Evolutionary conservation across 1,140 invertebrate genomes (phyloP), one percentile per base, ranked within the genome.

Genomic region (Bradysia coprophila): DNA sequence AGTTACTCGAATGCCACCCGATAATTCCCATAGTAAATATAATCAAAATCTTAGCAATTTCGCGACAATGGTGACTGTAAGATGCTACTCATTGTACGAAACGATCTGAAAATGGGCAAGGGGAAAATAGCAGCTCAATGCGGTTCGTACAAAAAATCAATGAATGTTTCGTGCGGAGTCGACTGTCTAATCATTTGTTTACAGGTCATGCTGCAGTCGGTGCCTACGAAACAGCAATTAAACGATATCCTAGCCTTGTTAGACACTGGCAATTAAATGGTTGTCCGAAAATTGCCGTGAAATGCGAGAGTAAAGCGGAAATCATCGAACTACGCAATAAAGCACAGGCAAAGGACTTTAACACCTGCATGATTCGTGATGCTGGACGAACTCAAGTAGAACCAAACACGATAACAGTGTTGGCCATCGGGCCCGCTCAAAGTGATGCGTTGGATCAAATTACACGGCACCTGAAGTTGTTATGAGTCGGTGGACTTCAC

Each of bases 51-150:
- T 8, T 18, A 57, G 53, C 47, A 38, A 31, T 55, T 43, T 40
- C 40, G 46, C 48, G 53, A 59, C 38, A 53, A 56, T 40, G 61
- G 57, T 21, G 73, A 79, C 51, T 76, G 73, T 44, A 91, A 90
- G 67, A 63, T 95, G 59, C 80, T 92, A 2, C 57, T 96, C 37
- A 78, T 92, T 19, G 81, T 93, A 2, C 67, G 89, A 54, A 87
- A 75, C 54, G 90, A 96, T 57, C 64, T 96, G 1, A 83, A 85
- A 59, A 95, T 96, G 90, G 77, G 81, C 16, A 93, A 90, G 71
- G 91, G 91, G 13, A 95, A 95, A 70, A 76, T 88, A 36, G 89
- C 84, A 22, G 85, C 90, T 3, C 91, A 93, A 61, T 93, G 89
- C 68, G 74, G n/a, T n/a, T n/a, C n/a, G n/a, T n/a, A n/a, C n/a